phyloP scores from a whole-genome alignment of 2,113 vertebrate species.

The Crotalus tigris region DNA sequence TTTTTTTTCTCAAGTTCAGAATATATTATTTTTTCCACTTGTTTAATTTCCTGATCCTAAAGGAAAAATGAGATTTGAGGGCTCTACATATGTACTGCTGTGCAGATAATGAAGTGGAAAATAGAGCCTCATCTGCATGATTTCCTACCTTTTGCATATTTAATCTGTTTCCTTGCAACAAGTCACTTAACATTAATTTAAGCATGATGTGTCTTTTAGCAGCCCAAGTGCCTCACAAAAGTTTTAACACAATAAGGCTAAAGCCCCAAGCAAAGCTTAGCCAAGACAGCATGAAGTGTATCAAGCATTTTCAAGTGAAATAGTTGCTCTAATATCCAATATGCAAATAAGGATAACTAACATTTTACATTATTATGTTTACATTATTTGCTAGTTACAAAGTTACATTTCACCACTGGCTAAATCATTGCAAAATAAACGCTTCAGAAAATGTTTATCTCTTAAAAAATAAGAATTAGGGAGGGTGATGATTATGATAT shows the following conservation, averaged over 20 bases:
- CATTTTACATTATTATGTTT: background rate
- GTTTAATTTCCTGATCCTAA: background rate
- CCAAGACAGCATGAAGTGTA: background rate
- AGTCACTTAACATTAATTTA: constrained; percentile 22
- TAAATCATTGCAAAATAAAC: background rate
- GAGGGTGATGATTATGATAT: background rate
- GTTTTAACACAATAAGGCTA: background rate
- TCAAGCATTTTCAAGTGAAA: background rate
- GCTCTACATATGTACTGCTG: background rate
- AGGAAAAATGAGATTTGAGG: background rate
- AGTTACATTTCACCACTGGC: background rate
- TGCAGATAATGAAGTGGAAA: background rate
- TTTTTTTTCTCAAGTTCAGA: background rate
- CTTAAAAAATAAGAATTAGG: background rate
- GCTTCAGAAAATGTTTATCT: background rate
- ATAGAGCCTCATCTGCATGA: background rate
- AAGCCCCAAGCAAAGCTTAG: background rate
- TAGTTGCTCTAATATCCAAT: background rate
- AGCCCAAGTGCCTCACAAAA: background rate
- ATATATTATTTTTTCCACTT: background rate
- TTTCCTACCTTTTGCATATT: background rate
- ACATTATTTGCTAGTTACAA: background rate
- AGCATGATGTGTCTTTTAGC: background rate
- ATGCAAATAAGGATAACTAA: constrained; percentile 1
- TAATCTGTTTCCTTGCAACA: background rate